These are phyloP conservation scores for Silurus glanis DNA, from an alignment of 2,113 vertebrate genomes.

Conservation along the genomic window DNA sequence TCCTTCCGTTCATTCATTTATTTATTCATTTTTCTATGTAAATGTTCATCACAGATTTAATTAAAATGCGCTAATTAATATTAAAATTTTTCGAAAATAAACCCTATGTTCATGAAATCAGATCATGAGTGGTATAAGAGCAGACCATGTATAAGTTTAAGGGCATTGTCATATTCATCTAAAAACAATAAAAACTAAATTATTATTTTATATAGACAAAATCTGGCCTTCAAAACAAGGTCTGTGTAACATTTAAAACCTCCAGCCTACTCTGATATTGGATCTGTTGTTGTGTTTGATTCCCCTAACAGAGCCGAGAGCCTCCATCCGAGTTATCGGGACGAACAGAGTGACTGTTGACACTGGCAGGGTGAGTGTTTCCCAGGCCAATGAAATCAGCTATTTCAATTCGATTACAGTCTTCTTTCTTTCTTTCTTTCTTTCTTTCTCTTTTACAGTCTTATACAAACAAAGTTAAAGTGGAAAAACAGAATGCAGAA, in stretches of 20 bases:
- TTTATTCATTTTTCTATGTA: neutral
- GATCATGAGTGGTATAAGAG: neutral
- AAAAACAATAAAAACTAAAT: neutral
- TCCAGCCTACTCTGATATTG: neutral
- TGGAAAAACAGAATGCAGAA: neutral
- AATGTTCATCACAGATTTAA: neutral
- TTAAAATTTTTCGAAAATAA: neutral
- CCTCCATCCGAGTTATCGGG: constrained; percentile 49
- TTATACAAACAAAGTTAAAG: neutral
- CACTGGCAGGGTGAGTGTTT: constrained; percentile 55
- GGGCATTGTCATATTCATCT: neutral
- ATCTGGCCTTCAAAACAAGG: neutral
- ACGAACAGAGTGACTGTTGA: constrained; percentile 55
- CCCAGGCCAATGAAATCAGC: constrained; percentile 27
- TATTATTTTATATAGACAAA: neutral
- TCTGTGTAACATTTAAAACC: neutral
- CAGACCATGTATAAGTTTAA: neutral
- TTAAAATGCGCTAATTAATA: neutral
- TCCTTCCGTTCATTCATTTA: neutral
- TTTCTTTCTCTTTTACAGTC: neutral
- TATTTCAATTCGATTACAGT: constrained; percentile 17
- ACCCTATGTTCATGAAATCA: neutral
- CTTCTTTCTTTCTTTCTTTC: neutral
- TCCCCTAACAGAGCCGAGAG: constrained; percentile 42
- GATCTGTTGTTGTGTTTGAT: constrained; percentile 7